Base-by-base conservation (phyloP, 2,888 invertebrate genomes). In the Tupiocoris notatus region DNA sequence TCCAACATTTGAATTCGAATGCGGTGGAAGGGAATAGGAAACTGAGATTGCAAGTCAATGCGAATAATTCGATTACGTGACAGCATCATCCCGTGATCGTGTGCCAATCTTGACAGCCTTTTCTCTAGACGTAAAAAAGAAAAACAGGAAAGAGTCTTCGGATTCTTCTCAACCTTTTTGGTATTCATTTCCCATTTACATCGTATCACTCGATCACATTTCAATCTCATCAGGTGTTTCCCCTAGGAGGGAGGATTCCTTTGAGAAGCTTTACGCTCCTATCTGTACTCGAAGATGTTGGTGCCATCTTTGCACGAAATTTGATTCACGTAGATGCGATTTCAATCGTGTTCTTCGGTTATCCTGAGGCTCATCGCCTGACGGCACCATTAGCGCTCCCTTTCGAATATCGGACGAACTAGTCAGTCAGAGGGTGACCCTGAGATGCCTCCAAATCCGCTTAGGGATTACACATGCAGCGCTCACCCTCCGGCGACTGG, bases 181-280 rank as follows among this genome's bases (percentile, higher is more conserved):
- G 54, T 61, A 62, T 73, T 73, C 73, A 73, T 73, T 63, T 63
- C 73, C 73, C 73, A 73, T 73, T 73, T 62, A 73, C 62, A 73
- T 73, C 73, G 62, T 39, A 73, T 73, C 73, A 73, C 57, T 73
- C 73, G 73, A 73, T 73, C 73, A 73, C 73, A 73, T 73, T 73
- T 73, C 73, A 73, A 73, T 73, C 73, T 73, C 73, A 73, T 73
- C 73, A 73, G 73, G 73, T 73, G 73, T 73, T 62, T 39, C 62
- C 62, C 73, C 57, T 22, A 54, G 39, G 39, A 25, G 17, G 39
- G 9, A 12, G 22, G 25, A 39, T 57, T 73, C 63, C 63, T 73
- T 73, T 73, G 25, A 62, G 24, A 39, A 54, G 63, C 22, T 65
- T 54, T 54, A 22, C 22, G 21, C 56, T 22, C 63, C 61, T 12